These are phyloP conservation scores for Drosophila arizonae DNA, from an alignment of 1,140 invertebrate genomes.

Conservation along the genomic window DNA sequence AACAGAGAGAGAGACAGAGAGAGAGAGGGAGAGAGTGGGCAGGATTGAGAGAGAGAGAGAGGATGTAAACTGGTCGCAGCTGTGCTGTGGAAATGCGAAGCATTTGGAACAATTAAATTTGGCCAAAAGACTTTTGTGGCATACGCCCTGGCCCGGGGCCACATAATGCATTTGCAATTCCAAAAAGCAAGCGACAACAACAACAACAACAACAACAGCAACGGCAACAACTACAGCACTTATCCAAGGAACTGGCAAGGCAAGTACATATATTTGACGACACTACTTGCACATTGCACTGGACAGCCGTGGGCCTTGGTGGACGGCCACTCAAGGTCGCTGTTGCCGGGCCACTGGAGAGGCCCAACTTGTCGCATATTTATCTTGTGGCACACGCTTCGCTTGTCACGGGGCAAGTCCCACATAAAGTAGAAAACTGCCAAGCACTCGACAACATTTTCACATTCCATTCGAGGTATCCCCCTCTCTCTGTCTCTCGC, in stretches of 20 bases:
- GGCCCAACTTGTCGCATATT: conserved; percentile 49
- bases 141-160: conserved; percentile 6
- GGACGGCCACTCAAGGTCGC: conserved; percentile 36
- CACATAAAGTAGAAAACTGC: conserved; percentile 22
- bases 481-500: neutral
- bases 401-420: neutral
- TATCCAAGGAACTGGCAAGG: conserved; percentile 32
- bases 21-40: neutral
- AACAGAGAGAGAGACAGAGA: neutral
- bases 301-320: conserved; percentile 37
- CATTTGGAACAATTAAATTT: conserved; percentile 52
- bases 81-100: conserved; percentile 16
- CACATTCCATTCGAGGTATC: neutral
- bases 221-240: conserved; percentile 15
- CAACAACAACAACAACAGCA: conserved; percentile 5
- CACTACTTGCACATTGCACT: conserved; percentile 41
- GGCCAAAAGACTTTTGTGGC: conserved; percentile 36
- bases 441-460: conserved; percentile 24
- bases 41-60: neutral
- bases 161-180: conserved; percentile 40
- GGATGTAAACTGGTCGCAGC: conserved; percentile 9
- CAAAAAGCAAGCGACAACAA: neutral
- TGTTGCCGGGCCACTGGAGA: conserved; percentile 7
- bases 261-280: conserved; percentile 47
- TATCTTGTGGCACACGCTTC: conserved; percentile 30